These are phyloP conservation scores for Pseudolaguvia tuberculata DNA, from an alignment of 2,113 vertebrate species.

Conservation along the genomic window DNA sequence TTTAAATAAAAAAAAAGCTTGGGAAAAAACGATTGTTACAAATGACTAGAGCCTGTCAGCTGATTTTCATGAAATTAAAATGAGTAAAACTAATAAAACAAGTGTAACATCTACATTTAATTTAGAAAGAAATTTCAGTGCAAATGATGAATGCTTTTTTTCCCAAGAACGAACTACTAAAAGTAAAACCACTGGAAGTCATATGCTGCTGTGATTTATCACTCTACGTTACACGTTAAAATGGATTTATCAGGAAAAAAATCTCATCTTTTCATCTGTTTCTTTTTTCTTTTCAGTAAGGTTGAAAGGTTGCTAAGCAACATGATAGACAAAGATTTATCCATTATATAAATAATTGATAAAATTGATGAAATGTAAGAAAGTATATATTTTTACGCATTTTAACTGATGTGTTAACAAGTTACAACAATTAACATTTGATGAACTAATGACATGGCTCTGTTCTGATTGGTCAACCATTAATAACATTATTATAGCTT, in stretches of 20 bases:
- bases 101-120: not conserved
- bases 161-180: not conserved
- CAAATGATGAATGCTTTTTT: not conserved
- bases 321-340: not conserved
- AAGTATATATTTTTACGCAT: not conserved
- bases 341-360: not conserved
- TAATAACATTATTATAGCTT: not conserved
- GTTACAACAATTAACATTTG: too few species aligned
- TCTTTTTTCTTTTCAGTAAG: too few species aligned
- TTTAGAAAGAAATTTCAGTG: not conserved
- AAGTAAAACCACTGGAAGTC: too few species aligned
- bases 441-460: not conserved
- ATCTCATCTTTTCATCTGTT: not conserved
- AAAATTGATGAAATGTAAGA: not conserved
- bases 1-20: too few species aligned
- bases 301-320: not conserved
- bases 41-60: not conserved
- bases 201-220: not conserved
- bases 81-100: not conserved
- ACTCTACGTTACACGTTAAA: not conserved
- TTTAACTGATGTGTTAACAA: not conserved
- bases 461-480: not conserved
- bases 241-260: not conserved
- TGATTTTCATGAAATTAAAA: not conserved
- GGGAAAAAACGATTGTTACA: too few species aligned